phyloP scores from a whole-genome alignment of 2,113 vertebrate species.

The Centropus bengalensis region DNA sequence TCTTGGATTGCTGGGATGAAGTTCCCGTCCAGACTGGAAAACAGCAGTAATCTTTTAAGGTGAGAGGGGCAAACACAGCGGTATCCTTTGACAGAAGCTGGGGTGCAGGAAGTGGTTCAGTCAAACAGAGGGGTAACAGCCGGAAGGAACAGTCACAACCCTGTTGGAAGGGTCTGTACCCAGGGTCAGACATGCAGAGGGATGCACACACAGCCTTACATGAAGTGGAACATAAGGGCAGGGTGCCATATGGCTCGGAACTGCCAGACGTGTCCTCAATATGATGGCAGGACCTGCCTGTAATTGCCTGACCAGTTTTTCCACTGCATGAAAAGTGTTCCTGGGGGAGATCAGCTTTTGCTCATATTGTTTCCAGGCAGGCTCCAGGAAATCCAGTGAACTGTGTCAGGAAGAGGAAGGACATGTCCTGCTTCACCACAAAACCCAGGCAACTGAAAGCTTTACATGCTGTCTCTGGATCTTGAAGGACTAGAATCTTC shows the following conservation, averaged over 20 bases:
- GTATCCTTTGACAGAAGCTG: neutral
- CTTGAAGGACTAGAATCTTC: neutral
- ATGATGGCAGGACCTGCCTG: neutral
- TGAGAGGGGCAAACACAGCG: neutral
- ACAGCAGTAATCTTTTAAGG: neutral
- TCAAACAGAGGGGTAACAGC: neutral
- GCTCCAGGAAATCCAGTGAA: neutral
- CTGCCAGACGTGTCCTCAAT: neutral
- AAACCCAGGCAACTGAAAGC: neutral
- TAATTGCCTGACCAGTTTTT: neutral
- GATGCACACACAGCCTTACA: neutral
- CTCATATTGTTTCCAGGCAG: neutral
- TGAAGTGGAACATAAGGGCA: neutral
- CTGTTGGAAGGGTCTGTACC: neutral
- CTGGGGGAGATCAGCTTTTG: neutral
- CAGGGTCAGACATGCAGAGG: neutral
- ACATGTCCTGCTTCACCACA: neutral
- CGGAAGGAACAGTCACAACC: neutral
- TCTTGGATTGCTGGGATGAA: neutral
- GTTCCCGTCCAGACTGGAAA: neutral
- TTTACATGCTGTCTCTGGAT: neutral
- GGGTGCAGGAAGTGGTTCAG: neutral
- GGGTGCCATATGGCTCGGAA: constrained; percentile 6
- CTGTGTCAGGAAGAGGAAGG: neutral
- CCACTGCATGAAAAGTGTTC: neutral